A percentile compares a stretch with the other conserved stretches of the same genome.
These are phyloP conservation scores for Alexandromys oeconomus DNA, from an alignment of 2,797 vertebrate species.

Conservation along the genomic window DNA sequence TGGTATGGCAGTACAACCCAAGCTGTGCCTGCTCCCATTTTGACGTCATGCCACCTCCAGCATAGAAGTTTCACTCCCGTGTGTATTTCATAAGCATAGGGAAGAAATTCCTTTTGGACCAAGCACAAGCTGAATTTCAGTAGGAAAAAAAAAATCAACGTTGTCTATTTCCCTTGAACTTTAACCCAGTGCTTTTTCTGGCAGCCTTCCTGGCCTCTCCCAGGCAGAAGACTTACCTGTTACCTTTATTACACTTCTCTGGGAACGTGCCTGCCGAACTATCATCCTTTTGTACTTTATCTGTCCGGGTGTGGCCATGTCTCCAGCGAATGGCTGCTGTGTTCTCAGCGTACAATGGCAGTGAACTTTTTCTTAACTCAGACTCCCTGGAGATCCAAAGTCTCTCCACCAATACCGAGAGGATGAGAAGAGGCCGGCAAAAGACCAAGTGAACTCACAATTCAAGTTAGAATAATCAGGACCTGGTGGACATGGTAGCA, in stretches of 20 bases:
- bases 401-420: conserved; percentile 38
- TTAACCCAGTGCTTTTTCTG: neutral
- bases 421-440: conserved; percentile 26
- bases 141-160: conserved; percentile 27
- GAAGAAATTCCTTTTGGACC: conserved; percentile 36
- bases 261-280: neutral
- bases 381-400: conserved; percentile 18
- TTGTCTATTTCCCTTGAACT: conserved; percentile 49
- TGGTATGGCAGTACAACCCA: conserved; percentile 44
- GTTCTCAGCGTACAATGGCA: neutral
- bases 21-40: conserved; percentile 20
- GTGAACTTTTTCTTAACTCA: conserved; percentile 26
- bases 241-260: neutral
- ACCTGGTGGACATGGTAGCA: neutral
- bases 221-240: neutral
- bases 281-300: conserved; percentile 19
- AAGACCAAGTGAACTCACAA: conserved; percentile 4
- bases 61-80: neutral
- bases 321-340: neutral
- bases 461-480: conserved; percentile 3
- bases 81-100: neutral
- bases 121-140: conserved; percentile 49
- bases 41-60: neutral
- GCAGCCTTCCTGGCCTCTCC: conserved; percentile 25
- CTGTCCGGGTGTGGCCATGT: neutral